These are phyloP conservation scores for Nasonia giraulti DNA, from an alignment of 1,140 invertebrate species.

Conservation along the genomic window DNA sequence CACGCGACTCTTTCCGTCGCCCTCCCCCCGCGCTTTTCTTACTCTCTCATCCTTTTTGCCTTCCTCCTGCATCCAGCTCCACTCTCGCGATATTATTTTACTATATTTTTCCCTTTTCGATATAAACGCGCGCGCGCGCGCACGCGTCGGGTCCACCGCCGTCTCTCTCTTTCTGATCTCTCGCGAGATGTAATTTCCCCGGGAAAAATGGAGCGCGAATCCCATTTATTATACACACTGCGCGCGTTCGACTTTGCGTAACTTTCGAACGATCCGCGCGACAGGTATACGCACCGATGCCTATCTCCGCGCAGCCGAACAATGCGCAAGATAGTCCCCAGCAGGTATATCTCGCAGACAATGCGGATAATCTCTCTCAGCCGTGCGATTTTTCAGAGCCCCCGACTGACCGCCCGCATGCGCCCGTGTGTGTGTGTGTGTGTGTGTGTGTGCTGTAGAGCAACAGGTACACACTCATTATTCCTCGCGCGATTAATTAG, in stretches of 20 bases:
- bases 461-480: constrained; percentile 61
- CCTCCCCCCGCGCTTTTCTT: constrained; percentile 50
- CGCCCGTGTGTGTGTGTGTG: not conserved
- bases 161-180: not conserved
- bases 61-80: constrained; percentile 16
- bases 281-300: not conserved
- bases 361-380: not conserved
- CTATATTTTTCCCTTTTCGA: constrained; percentile 47
- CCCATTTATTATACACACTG: not conserved
- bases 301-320: not conserved
- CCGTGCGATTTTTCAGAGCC: not conserved
- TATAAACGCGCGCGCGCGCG: constrained; percentile 17
- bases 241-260: not conserved
- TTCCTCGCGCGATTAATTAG: constrained; percentile 52
- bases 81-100: constrained; percentile 37
- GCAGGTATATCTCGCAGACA: not conserved
- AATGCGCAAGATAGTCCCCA: too few relatives aligned
- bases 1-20: constrained; percentile 67
- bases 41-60: constrained; percentile 9
- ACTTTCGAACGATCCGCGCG: not conserved
- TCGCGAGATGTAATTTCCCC: not conserved
- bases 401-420: not conserved
- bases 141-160: too few relatives aligned
- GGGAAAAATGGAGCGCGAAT: not conserved
- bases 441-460: too few relatives aligned